These are phyloP conservation scores for Paradisaea rubra DNA, from an alignment of 2,113 vertebrate genomes.

Conservation along the genomic window DNA sequence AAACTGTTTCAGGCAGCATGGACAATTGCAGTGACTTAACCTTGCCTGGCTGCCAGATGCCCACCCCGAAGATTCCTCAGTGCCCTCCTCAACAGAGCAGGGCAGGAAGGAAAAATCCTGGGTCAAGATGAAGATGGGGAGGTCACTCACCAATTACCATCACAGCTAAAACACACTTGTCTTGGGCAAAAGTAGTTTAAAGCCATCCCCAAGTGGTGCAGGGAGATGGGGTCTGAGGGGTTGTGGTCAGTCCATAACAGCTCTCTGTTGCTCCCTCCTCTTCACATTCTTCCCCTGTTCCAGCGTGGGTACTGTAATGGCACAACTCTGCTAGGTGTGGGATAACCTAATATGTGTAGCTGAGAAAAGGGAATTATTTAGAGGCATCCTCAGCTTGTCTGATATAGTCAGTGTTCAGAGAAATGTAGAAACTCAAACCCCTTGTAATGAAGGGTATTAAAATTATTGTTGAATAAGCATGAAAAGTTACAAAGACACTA, in stretches of 20 bases:
- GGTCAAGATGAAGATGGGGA: neutral
- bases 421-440: neutral
- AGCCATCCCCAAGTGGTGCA: neutral
- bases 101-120: neutral
- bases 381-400: neutral
- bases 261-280: neutral
- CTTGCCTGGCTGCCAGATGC: neutral
- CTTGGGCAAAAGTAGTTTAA: neutral
- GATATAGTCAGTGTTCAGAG: neutral
- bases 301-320: neutral
- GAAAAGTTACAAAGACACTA: neutral
- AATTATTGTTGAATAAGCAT: neutral
- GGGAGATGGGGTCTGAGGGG: too few species aligned
- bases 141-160: neutral
- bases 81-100: neutral
- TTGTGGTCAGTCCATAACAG: neutral
- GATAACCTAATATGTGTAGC: neutral
- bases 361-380: neutral
- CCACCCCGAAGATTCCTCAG: neutral
- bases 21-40: neutral
- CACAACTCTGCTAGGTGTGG: neutral
- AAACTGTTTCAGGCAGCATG: neutral
- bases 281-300: neutral
- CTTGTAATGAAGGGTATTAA: neutral
- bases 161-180: neutral